Evolutionary conservation across 2,888 invertebrate species (phyloP).

Genomic region (Eutolmus rufibarbis): DNA sequence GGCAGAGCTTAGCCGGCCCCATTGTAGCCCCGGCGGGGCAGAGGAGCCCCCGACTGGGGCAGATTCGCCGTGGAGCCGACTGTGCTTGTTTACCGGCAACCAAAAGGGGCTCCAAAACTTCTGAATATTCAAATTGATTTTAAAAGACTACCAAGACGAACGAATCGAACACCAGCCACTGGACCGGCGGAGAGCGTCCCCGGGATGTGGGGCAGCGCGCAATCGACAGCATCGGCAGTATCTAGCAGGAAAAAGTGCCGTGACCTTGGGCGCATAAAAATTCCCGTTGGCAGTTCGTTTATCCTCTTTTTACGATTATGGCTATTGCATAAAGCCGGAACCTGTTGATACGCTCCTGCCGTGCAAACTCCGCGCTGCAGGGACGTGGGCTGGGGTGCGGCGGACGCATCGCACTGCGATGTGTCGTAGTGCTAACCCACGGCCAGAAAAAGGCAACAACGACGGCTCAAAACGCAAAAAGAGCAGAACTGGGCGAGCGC

Average conservation of each 20-base stretch:
- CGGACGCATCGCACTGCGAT: neutral
- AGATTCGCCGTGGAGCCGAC: neutral
- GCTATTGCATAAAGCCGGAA: slow-evolving; percentile 44
- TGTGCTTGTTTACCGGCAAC: neutral
- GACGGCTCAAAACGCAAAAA: neutral
- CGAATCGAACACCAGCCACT: slow-evolving; percentile 2
- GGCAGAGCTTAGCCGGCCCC: neutral
- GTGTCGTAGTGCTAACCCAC: slow-evolving; percentile 29
- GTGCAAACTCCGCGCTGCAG: slow-evolving; percentile 26
- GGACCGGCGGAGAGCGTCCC: neutral
- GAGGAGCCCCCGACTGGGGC: neutral
- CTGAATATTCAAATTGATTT: slow-evolving; percentile 41
- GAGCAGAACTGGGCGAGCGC: slow-evolving; percentile 13
- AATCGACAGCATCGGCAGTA: slow-evolving; percentile 12
- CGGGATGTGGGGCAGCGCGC: neutral
- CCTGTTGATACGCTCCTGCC: slow-evolving; percentile 47
- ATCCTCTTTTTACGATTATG: slow-evolving; percentile 43
- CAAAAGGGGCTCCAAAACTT: slow-evolving; percentile 23
- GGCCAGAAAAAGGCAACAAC: neutral
- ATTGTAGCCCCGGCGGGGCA: neutral
- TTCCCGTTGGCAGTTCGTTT: slow-evolving; percentile 37
- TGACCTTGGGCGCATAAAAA: slow-evolving; percentile 45
- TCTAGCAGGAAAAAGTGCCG: slow-evolving; percentile 21
- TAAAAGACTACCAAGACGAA: neutral
- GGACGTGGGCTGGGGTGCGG: neutral